These are phyloP conservation scores for Grapholita molesta DNA, from an alignment of 1,140 invertebrate species.

Conservation along the genomic window DNA sequence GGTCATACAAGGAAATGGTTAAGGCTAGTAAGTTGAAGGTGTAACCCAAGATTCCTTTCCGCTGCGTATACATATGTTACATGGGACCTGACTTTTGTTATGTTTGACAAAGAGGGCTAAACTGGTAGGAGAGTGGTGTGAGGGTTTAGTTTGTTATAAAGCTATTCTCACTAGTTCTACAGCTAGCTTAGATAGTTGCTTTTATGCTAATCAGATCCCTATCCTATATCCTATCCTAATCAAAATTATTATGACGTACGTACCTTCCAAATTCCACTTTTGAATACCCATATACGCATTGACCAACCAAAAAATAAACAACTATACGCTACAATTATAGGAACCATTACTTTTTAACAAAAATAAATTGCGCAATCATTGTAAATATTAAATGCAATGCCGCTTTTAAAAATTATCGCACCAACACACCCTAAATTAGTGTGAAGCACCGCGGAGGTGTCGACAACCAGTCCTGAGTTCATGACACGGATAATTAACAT, in stretches of 20 bases:
- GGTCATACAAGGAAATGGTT: background rate
- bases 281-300: background rate
- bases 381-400: background rate
- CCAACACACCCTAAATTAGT: background rate
- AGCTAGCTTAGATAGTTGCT: too few relatives aligned
- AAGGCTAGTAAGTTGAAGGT: background rate
- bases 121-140: too few relatives aligned
- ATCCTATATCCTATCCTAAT: too few relatives aligned
- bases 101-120: too few relatives aligned
- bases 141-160: too few relatives aligned
- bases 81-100: too few relatives aligned
- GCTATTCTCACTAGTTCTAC: too few relatives aligned
- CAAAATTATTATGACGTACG: too few relatives aligned
- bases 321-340: background rate
- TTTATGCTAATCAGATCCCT: too few relatives aligned
- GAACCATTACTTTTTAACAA: background rate
- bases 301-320: background rate
- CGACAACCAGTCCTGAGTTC: background rate
- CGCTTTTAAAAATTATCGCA: background rate
- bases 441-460: background rate
- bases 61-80: background rate
- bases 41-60: background rate
- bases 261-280: background rate
- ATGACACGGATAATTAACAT: conserved; percentile 15
- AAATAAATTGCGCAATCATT: background rate